Conservation (phyloP, 92 coral and sea anemone species). For the Epizoanthus ramosus region DNA sequence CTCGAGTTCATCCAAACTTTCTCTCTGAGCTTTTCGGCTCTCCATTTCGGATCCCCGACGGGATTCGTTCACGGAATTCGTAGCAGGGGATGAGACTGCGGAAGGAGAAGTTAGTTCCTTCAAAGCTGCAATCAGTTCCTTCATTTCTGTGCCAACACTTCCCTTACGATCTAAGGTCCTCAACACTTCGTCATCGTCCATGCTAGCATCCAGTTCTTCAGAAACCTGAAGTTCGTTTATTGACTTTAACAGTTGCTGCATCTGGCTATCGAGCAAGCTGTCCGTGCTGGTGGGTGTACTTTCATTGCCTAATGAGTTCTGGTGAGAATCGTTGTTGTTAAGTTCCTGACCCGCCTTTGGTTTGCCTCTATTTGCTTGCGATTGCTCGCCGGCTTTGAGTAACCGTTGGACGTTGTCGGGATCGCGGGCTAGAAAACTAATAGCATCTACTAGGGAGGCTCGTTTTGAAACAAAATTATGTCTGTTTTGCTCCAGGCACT, state of each 20-base stretch:
- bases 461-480: conserved; percentile 7
- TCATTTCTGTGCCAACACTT: conserved; percentile 65
- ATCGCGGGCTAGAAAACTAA: conserved; percentile 42
- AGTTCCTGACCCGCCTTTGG: background rate
- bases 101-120: conserved; percentile 42
- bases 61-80: conserved; percentile 42
- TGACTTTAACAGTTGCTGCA: conserved; percentile 62
- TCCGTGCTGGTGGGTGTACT: background rate
- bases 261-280: conserved; percentile 44
- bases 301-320: background rate
- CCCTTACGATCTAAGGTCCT: conserved; percentile 56
- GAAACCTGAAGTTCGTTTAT: conserved; percentile 58
- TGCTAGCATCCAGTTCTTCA: conserved; percentile 19
- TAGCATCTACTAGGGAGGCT: conserved; percentile 34
- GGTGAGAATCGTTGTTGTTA: conserved; percentile 4
- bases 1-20: conserved; percentile 76
- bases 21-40: conserved; percentile 35
- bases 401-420: conserved; percentile 41
- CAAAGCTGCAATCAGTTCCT: conserved; percentile 47
- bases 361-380: background rate
- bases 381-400: conserved; percentile 4
- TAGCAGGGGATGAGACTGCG: conserved; percentile 42
- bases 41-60: conserved; percentile 25
- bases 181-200: conserved; percentile 36
- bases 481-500: conserved; percentile 35